Conservation (phyloP, 2,113 vertebrate genomes). For the Agelaius phoeniceus region DNA sequence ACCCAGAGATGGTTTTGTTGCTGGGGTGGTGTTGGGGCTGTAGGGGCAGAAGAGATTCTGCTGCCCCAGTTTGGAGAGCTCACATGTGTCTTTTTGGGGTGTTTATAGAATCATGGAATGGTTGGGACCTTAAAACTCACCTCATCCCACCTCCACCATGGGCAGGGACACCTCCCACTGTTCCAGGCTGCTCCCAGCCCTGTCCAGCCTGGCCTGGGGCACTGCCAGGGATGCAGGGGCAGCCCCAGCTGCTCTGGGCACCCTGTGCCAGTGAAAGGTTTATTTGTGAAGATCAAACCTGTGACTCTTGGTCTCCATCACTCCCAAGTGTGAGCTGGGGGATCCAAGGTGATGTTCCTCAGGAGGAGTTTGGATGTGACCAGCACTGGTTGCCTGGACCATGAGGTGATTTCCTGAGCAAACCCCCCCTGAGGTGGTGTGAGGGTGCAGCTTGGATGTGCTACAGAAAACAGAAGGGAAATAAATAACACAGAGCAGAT, state of each 20-base stretch:
- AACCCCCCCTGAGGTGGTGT: neutral
- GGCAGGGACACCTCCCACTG: neutral
- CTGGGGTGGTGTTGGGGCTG: neutral
- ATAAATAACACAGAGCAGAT: neutral
- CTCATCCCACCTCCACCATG: neutral
- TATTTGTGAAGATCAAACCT: neutral
- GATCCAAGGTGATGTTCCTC: neutral
- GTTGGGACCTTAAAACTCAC: neutral
- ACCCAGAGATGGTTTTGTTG: neutral
- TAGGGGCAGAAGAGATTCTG: neutral
- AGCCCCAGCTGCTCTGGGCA: neutral
- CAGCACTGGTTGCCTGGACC: neutral
- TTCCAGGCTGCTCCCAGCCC: neutral
- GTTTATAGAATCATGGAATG: neutral
- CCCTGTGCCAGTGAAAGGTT: neutral
- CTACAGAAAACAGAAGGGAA: neutral
- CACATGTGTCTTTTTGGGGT: neutral
- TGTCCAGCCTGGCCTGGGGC: rapidly evolving
- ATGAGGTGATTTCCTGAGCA: neutral
- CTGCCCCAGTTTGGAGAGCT: neutral
- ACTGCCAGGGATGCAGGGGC: neutral
- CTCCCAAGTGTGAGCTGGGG: neutral
- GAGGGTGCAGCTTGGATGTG: neutral
- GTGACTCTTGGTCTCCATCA: neutral
- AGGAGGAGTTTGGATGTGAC: neutral